Conservation (phyloP, 2,888 invertebrate genomes). For the Marasmarcha lunaedactyla region DNA sequence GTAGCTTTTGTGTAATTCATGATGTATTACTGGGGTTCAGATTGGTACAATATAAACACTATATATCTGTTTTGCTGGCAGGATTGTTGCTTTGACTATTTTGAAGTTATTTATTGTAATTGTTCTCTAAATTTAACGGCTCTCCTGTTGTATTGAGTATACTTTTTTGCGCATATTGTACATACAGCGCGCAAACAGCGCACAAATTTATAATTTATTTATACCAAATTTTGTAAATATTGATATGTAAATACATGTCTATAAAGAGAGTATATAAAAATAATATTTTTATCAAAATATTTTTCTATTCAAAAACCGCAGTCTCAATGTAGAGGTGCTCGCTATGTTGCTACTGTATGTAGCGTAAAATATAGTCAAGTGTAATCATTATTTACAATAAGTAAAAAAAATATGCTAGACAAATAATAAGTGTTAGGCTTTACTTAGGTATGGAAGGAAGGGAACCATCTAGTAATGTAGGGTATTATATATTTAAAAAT, state of each 20-base stretch:
- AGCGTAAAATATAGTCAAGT: background rate
- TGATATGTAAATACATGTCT: conserved; percentile 40
- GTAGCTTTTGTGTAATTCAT: too few species aligned
- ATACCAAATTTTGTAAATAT: conserved; percentile 32
- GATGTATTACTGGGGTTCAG: too few species aligned
- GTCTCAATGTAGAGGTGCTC: background rate
- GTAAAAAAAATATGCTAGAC: background rate
- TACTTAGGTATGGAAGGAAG: too few species aligned
- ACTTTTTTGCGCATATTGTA: conserved; percentile 7
- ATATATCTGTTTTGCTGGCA: too few species aligned
- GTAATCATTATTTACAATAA: background rate
- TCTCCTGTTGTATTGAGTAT: too few species aligned
- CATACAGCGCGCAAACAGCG: too few species aligned
- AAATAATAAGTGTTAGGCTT: too few species aligned
- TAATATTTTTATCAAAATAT: conserved; percentile 59
- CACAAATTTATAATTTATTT: background rate
- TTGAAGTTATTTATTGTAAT: too few species aligned
- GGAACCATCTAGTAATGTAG: background rate
- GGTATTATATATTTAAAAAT: background rate
- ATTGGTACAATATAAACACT: too few species aligned
- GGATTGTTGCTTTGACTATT: too few species aligned
- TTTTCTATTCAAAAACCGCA: conserved; percentile 45
- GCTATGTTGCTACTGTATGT: background rate
- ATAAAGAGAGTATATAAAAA: conserved; percentile 47
- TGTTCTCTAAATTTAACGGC: too few species aligned